phyloP scores from a whole-genome alignment of 1,140 invertebrate species.

The Saxidomus purpurata region DNA sequence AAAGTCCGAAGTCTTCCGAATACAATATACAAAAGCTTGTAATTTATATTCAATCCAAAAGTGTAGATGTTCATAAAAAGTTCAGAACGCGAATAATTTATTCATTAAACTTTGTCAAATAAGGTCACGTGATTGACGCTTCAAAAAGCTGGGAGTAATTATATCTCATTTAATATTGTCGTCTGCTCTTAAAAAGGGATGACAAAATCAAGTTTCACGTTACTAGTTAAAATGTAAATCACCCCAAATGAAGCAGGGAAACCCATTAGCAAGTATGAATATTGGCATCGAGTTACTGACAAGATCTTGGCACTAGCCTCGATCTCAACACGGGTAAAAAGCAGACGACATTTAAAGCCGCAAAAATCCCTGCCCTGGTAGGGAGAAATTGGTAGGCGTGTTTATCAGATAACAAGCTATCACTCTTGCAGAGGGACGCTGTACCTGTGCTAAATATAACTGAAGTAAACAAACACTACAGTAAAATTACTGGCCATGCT shows the following conservation, averaged over 20 bases:
- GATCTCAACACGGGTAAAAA: not conserved
- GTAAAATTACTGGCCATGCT: too few species aligned
- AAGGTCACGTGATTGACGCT: not conserved
- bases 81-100: conserved; percentile 11
- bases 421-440: too few species aligned
- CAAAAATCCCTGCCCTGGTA: too few species aligned
- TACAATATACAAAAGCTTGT: too few species aligned
- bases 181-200: not conserved
- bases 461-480: too few species aligned
- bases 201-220: not conserved
- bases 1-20: too few species aligned
- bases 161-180: conserved; percentile 22
- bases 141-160: not conserved
- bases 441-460: too few species aligned
- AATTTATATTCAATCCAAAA: too few species aligned
- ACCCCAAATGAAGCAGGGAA: not conserved
- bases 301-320: not conserved
- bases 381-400: too few species aligned
- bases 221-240: conserved; percentile 12
- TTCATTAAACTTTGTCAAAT: conserved; percentile 25
- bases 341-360: too few species aligned
- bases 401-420: too few species aligned
- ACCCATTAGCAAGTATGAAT: conserved; percentile 4
- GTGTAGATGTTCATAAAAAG: not conserved
- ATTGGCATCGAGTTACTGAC: not conserved